Percentiles rank a stretch among this genome's conserved stretches.
Conservation (phyloP, 2,888 invertebrate species). For the Apodemia mormo region DNA sequence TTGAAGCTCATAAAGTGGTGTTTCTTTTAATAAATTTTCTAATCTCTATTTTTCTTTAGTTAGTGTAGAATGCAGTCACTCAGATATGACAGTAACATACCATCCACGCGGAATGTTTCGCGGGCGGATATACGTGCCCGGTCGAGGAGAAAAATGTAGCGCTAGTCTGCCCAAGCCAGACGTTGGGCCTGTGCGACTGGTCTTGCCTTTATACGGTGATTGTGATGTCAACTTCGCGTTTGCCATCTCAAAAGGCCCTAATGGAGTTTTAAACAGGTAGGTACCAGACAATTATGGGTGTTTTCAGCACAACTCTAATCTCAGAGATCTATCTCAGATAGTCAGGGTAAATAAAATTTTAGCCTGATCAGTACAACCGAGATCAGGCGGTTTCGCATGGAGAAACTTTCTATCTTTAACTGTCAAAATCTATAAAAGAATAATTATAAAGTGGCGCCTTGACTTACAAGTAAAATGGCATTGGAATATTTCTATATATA, state of each 20-base stretch:
- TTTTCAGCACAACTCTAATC: neutral
- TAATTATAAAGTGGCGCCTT: too few species aligned
- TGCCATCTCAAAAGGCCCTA: conserved; percentile 68
- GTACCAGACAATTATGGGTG: neutral
- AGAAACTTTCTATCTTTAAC: too few species aligned
- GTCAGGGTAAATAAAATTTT: too few species aligned
- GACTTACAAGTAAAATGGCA: too few species aligned
- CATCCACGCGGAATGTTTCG: conserved; percentile 82
- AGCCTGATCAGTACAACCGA: too few species aligned
- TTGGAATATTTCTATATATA: too few species aligned
- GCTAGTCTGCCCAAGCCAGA: conserved; percentile 72
- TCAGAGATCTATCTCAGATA: too few species aligned
- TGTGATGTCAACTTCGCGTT: conserved; percentile 83
- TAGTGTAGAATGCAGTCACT: conserved; percentile 88
- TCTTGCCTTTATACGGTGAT: conserved; percentile 81
- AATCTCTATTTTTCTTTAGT: conserved; percentile 47
- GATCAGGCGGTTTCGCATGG: too few species aligned
- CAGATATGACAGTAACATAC: conserved; percentile 86
- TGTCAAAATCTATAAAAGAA: too few species aligned
- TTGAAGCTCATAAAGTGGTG: too few species aligned
- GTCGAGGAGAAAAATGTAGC: conserved; percentile 88
- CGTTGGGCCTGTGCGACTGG: conserved; percentile 70
- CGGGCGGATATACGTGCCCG: conserved; percentile 91
- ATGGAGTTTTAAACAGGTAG: conserved; percentile 75
- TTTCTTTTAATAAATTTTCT: too few species aligned